Base-by-base conservation (phyloP, 2,797 vertebrate genomes). In the Phrynocephalus guinanensis region DNA sequence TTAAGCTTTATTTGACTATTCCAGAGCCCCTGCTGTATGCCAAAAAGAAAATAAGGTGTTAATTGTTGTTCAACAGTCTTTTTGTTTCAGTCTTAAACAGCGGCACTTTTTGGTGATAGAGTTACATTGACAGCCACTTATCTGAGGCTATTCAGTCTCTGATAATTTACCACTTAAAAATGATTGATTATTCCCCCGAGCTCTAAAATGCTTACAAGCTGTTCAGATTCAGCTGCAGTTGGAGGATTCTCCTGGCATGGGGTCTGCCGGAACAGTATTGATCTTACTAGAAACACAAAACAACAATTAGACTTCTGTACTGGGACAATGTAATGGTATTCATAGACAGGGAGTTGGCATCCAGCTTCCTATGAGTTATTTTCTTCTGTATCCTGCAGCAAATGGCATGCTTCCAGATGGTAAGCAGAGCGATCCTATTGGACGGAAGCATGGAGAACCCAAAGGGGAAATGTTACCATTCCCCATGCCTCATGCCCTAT, bases 61-160 rank as follows among this genome's bases (percentile, higher is more conserved):
- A 83, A 84, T 8, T 60, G 30, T 60, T 73, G 24, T 73, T 83
- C 11, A 4, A 2, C 13, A 15, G n/a, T 5, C 30, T 83, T 72
- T 71, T 83, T 9, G 18, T 24, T 30, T 13, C 16, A n/a, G 2
- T 63, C 28, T 76, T 48, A 71, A 72, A 63, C 11, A 72, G 15
- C 5, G 44, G 52, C 76, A 33, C 48, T 80, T 30, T 71, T 48
- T 63, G 26, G 63, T 81, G 33, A 73, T 11, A 44, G 52, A 82
- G 28, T 82, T 26, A 75, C 22, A 60, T 8, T 44, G 79, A 75
- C 60, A 26, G 30, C 78, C 18, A 66, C 3, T 26, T 80, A 52
- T 85, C 15, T 44, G 28, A 7, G 83, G 18, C 52, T 66, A 0
- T 91, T 92, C 6, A 76, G 48, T 84, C 81, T 44, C 48, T 86